A percentile compares a stretch with the other conserved stretches of the same genome.
phyloP scores from a whole-genome alignment of 2,888 invertebrate species.

The Ectemnius continuus region DNA sequence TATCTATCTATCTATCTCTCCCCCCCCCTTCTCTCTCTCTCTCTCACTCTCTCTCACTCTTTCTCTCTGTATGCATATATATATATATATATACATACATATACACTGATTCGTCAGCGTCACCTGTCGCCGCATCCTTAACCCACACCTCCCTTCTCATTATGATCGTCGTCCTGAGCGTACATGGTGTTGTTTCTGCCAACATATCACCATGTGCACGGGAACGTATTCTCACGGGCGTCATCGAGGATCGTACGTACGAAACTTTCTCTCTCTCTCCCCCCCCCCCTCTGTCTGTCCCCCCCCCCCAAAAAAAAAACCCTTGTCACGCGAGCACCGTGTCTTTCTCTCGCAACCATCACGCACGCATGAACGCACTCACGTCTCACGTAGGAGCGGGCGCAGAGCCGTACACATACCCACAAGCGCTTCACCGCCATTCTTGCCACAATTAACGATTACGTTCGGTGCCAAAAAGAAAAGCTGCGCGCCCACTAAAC shows the following conservation, averaged over 20 bases:
- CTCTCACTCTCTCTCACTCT: too few relatives aligned
- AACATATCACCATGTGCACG: slow-evolving; percentile 45
- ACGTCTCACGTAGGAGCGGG: slow-evolving; percentile 40
- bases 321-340: slow-evolving; percentile 65
- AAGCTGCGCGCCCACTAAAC: background rate
- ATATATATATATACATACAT: slow-evolving; percentile 38
- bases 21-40: too few relatives aligned
- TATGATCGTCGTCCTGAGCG: slow-evolving; percentile 4
- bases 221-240: slow-evolving; percentile 33
- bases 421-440: slow-evolving; percentile 26
- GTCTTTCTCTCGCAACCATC: slow-evolving; percentile 62
- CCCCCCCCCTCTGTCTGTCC: slow-evolving; percentile 19
- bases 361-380: slow-evolving; percentile 46
- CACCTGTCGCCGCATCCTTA: slow-evolving; percentile 45
- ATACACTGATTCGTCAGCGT: slow-evolving; percentile 48
- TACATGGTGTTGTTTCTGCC: slow-evolving; percentile 5
- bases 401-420: slow-evolving; percentile 34
- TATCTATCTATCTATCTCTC: too few relatives aligned
- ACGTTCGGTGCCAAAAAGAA: slow-evolving; percentile 32
- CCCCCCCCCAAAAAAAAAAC: background rate
- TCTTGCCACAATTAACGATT: slow-evolving; percentile 13
- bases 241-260: slow-evolving; percentile 23
- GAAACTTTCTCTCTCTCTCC: background rate
- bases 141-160: slow-evolving; percentile 21
- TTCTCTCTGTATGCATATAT: too few relatives aligned